Conservation (phyloP, 2,113 vertebrate genomes). For the Melierax canorus region DNA sequence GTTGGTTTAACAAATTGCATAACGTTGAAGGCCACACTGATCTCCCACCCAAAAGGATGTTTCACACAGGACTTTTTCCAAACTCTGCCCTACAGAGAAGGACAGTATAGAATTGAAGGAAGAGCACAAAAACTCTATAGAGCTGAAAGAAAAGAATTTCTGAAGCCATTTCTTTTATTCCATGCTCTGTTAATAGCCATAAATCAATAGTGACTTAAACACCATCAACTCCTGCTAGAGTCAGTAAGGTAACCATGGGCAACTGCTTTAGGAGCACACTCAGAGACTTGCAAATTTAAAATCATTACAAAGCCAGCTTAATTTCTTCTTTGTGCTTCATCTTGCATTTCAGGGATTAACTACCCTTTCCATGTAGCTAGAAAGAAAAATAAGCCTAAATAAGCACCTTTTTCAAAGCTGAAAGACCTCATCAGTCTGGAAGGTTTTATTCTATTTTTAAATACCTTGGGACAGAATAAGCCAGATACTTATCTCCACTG, state of each 20-base stretch:
- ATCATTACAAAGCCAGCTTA: background rate
- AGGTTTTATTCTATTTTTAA: background rate
- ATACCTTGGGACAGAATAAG: background rate
- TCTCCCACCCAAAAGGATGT: background rate
- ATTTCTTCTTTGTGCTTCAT: background rate
- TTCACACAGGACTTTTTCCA: background rate
- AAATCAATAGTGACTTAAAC: background rate
- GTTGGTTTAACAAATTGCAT: slow-evolving; percentile 1
- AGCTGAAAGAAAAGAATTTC: background rate
- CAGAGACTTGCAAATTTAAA: background rate
- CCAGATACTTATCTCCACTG: background rate
- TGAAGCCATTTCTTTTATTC: background rate
- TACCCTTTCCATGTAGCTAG: background rate
- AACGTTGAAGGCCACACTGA: background rate
- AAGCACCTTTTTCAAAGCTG: background rate
- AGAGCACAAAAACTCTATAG: background rate
- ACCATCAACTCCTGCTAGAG: background rate
- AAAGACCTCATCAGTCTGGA: background rate
- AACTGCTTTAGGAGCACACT: background rate
- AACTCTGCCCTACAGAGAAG: background rate
- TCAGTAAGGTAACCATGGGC: background rate
- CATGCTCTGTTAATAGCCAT: background rate
- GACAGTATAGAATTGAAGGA: background rate
- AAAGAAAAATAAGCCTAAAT: background rate
- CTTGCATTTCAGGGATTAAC: background rate